These are phyloP conservation scores for Eledona agricola DNA, from an alignment of 2,888 invertebrate genomes.

Conservation along the genomic window DNA sequence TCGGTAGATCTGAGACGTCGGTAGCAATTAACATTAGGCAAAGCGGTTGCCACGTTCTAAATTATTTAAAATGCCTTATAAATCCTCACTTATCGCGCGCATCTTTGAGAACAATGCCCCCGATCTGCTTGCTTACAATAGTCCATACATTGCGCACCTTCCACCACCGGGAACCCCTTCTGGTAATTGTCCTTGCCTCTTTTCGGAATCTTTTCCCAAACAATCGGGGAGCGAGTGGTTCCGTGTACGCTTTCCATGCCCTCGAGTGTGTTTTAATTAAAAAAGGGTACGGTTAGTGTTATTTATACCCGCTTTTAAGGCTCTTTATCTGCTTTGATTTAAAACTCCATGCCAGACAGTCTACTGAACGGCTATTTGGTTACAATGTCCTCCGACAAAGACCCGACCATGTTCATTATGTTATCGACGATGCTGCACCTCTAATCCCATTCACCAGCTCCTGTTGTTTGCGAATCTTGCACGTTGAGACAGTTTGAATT, in stretches of 20 bases:
- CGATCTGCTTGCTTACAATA: constrained; percentile 57
- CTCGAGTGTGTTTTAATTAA: constrained; percentile 37
- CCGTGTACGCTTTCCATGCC: constrained; percentile 34
- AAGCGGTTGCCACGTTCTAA: constrained; percentile 50
- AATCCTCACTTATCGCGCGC: constrained; percentile 53
- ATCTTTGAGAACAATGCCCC: constrained; percentile 52
- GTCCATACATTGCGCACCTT: constrained; percentile 49
- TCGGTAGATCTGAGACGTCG: constrained; percentile 45
- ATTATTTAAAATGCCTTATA: constrained; percentile 55
- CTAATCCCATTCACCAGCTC: too few species aligned
- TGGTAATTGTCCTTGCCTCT: constrained; percentile 39
- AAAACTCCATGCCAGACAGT: constrained; percentile 9
- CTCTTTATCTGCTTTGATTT: constrained; percentile 14
- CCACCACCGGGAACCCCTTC: constrained; percentile 21
- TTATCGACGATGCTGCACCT: too few species aligned
- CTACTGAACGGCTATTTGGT: too few species aligned
- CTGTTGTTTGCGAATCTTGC: too few species aligned
- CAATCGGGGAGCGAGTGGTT: constrained; percentile 33
- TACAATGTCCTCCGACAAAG: too few species aligned
- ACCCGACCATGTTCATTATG: too few species aligned
- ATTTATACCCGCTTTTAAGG: constrained; percentile 26
- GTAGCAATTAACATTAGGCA: constrained; percentile 51
- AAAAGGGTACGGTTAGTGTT: constrained; percentile 37
- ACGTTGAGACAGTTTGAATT: too few species aligned
- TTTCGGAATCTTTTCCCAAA: constrained; percentile 29